Evolutionary conservation across 2,888 invertebrate genomes (phyloP), one percentile per base, ranked within the genome.

Genomic region (Nomada lathburiana): DNA sequence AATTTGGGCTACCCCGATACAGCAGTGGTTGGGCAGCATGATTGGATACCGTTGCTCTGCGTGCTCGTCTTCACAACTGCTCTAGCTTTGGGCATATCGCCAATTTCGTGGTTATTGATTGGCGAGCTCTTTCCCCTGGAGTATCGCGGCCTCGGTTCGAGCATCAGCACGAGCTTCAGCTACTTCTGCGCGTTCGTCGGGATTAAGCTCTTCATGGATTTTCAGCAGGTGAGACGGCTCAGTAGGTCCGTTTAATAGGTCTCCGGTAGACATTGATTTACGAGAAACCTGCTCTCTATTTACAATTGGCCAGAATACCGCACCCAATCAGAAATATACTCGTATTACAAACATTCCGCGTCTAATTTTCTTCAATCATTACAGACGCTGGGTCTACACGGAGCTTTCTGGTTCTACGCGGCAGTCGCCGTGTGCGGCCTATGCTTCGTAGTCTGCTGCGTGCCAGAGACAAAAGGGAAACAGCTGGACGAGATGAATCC

Each of bases 401-500:
- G 98, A 0, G 97, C 98, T 2, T 98, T 98, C 94, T 98, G 97
- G 97, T 94, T 98, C 83, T 98, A 98, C 93, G 97, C 98, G 0
- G 96, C 96, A 72, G 96, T 98, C 91, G 97, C 98, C 64, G 96
- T 97, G 0, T 95, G 97, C 36, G 97, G 98, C 23, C 94, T 98
- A 16, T 96, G 97, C 92, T 98, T 98, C 93, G 97, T 98, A 1
- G 97, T 97, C 3, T 96, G 97, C 91, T 97, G 96, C 92, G 97
- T 98, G 11, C 98, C 98, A 0, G 98, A 98, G 94, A 98, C 98
- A 5, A 98, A 97, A 93, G 98, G 98, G 0, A 97, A 97, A 88
- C 97, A 98, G 92, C 94, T 98, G 89, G 98, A 98, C 92, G 98
- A 98, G 94, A 98, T 98, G 96, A 97, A 97, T 92, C 96, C 96